Evolutionary conservation across 2,797 vertebrate species (phyloP).

Genomic region (Tokudaia muenninki): DNA sequence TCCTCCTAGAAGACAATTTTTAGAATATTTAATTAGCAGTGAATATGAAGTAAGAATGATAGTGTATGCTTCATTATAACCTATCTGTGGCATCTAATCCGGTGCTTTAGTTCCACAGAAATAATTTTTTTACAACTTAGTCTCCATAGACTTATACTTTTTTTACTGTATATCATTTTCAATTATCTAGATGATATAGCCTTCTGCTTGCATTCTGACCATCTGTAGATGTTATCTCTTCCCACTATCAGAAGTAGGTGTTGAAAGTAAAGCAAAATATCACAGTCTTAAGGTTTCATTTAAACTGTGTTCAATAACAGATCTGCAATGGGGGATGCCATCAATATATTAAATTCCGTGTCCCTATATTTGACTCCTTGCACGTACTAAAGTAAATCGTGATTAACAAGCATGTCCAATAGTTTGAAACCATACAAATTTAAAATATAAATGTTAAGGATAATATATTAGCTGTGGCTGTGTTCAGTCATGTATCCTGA

Average conservation of each 20-base stretch:
- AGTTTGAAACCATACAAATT: constrained; percentile 24
- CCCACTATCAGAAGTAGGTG: constrained; percentile 4
- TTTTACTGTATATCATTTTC: constrained; percentile 34
- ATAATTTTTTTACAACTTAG: background rate
- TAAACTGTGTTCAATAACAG: background rate
- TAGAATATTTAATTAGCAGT: background rate
- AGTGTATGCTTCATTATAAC: background rate
- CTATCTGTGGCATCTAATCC: background rate
- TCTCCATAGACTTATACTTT: constrained; percentile 19
- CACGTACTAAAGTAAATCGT: background rate
- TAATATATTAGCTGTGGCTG: background rate
- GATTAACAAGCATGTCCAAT: background rate
- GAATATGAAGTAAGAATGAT: constrained; percentile 9
- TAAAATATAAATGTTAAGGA: constrained; percentile 35
- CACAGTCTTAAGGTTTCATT: background rate
- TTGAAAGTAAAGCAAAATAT: constrained; percentile 31
- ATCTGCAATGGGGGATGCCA: background rate
- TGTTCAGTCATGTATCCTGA: constrained; percentile 35
- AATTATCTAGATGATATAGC: background rate
- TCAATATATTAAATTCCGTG: background rate
- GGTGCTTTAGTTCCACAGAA: background rate
- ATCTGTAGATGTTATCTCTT: constrained; percentile 10
- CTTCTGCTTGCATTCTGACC: background rate
- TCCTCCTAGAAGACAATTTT: background rate
- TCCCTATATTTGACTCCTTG: background rate